A percentile compares a stretch with the other conserved stretches of the same genome.
Conservation (phyloP, 1,140 invertebrate species). For the Orius laevigatus region DNA sequence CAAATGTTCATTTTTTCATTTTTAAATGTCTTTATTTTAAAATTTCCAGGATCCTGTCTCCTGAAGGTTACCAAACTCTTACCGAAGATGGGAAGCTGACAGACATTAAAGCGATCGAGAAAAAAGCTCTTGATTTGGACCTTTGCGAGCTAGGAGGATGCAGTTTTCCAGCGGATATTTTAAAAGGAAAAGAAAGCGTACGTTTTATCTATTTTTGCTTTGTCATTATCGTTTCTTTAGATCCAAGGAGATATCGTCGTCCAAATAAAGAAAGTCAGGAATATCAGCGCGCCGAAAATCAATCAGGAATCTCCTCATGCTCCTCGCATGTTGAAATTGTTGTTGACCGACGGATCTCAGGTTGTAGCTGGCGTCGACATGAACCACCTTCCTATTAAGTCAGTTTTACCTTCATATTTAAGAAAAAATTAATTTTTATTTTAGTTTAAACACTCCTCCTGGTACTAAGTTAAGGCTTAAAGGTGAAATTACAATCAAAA, state of each 20-base stretch:
- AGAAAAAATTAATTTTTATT: constrained; percentile 7
- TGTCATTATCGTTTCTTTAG: constrained; percentile 19
- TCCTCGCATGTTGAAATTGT: constrained; percentile 65
- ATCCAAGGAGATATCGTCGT: constrained; percentile 55
- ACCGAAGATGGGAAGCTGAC: constrained; percentile 44
- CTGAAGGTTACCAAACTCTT: constrained; percentile 45
- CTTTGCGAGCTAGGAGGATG: constrained; percentile 55
- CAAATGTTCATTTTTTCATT: no score
- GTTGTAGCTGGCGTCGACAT: constrained; percentile 60
- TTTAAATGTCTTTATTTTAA: constrained; percentile 6
- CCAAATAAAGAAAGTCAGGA: constrained; percentile 75
- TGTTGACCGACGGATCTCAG: constrained; percentile 67
- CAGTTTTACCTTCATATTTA: neutral
- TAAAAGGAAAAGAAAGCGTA: constrained; percentile 35
- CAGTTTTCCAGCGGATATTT: constrained; percentile 36
- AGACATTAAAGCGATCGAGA: constrained; percentile 42
- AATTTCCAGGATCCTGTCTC: constrained; percentile 45
- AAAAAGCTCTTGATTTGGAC: constrained; percentile 56
- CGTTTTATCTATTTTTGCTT: constrained; percentile 18
- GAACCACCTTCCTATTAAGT: constrained; percentile 44
- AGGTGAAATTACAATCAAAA: constrained; percentile 36
- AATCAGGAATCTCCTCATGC: constrained; percentile 69
- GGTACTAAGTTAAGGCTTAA: constrained; percentile 51
- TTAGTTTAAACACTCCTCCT: constrained; percentile 47
- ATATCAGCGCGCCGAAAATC: constrained; percentile 75